Conservation (phyloP, 1,140 invertebrate species). For the Drosophila watanabei region DNA sequence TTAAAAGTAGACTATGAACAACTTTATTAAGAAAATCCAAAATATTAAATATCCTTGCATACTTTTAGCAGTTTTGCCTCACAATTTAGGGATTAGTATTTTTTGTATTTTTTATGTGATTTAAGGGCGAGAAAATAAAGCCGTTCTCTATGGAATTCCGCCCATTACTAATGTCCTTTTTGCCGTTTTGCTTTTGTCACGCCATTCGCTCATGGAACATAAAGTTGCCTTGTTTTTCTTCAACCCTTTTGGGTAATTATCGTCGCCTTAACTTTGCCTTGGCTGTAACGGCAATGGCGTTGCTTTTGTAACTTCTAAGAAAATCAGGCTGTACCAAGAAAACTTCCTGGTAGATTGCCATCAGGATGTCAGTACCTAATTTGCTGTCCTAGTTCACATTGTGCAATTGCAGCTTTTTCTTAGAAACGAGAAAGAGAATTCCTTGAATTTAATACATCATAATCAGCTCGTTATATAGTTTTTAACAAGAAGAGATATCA, state of each 20-base stretch:
- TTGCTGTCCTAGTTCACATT: slow-evolving; percentile 2
- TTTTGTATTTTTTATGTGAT: background rate
- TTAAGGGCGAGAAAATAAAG: background rate
- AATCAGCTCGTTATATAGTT: background rate
- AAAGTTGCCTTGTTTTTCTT: slow-evolving; percentile 53
- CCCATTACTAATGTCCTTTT: slow-evolving; percentile 8
- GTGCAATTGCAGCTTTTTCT: background rate
- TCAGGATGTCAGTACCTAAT: slow-evolving; percentile 6
- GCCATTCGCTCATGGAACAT: slow-evolving; percentile 56
- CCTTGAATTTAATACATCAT: background rate
- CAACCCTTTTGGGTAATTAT: slow-evolving; percentile 61
- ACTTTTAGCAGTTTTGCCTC: background rate
- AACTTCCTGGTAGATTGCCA: background rate
- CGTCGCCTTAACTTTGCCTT: slow-evolving; percentile 38
- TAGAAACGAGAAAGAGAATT: background rate
- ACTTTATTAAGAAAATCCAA: background rate
- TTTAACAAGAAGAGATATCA: no score
- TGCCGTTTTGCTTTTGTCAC: slow-evolving; percentile 49
- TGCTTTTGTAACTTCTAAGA: slow-evolving; percentile 20
- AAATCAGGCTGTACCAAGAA: slow-evolving; percentile 7
- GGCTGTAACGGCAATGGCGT: background rate
- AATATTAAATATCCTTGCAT: background rate
- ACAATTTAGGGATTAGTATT: background rate
- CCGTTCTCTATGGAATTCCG: background rate
- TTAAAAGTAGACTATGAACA: no score